Evolutionary conservation across 2,113 vertebrate genomes (phyloP).

Genomic region (Macroglossus sobrinus): DNA sequence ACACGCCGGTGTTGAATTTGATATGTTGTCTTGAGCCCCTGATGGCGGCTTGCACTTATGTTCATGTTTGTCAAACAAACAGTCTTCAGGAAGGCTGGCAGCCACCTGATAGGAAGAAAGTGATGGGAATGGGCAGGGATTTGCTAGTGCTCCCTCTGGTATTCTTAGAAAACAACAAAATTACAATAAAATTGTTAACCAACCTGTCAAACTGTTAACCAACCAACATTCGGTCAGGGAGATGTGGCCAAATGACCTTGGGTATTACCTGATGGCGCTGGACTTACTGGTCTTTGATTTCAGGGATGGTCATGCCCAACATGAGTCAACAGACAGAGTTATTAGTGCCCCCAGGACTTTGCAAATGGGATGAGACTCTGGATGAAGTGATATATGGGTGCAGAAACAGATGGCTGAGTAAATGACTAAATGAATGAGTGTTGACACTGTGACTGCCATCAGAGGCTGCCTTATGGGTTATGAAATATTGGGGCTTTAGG

Average conservation of each 20-base stretch:
- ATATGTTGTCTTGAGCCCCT: neutral
- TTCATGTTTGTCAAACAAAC: accelerated
- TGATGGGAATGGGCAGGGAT: no score
- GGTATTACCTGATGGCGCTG: neutral
- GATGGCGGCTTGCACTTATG: neutral
- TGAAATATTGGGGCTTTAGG: neutral
- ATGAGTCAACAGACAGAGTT: neutral
- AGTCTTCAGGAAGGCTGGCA: neutral
- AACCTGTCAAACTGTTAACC: neutral
- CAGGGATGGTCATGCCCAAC: neutral
- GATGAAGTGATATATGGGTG: accelerated
- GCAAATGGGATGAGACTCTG: neutral
- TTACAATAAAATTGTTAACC: neutral
- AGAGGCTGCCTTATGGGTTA: no score
- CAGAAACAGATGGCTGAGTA: neutral
- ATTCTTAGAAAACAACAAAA: neutral
- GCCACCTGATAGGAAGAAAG: neutral
- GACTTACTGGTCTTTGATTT: neutral
- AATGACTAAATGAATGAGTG: neutral
- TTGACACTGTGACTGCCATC: no score
- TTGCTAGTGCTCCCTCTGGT: neutral
- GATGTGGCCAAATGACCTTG: neutral
- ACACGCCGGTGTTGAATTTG: neutral
- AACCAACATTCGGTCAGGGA: neutral
- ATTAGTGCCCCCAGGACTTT: neutral